Evolutionary conservation across 30 jellyfish, hydroid and myxozoan genomes (phyloP), one percentile per base, ranked within the genome.

Genomic region (Cassiopea xamachana): DNA sequence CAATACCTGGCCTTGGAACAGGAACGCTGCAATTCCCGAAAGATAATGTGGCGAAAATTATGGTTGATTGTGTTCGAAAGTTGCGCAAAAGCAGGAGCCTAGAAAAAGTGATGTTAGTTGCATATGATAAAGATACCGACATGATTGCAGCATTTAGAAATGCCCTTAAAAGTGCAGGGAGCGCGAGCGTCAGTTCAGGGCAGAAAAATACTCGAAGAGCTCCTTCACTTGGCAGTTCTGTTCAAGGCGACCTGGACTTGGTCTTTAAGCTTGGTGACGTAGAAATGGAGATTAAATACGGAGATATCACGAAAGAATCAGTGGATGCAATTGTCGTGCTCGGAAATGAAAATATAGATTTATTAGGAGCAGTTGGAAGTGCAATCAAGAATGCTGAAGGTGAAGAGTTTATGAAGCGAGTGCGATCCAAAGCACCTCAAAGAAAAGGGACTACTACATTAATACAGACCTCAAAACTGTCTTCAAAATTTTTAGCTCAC

Each of bases 1-100:
- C 93, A 2, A 73, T 85, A 1, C 93, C 93, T n/a, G 93, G 87
- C 19, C 87, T 85, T 14, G 93, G 93, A 39, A 85, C 93, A 1
- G 93, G 93, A n/a, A 73, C 58, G 8, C 48, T 85, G 82, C 49
- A 60, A 48, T 85, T 85, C 61, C 93, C 93, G 6, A 58, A 86
- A 60, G 87, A 85, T 81, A 85, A 15, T 27, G 93, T 85, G n/a
- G 93, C 93, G 7, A 45, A 46, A 60, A 85, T 73, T 15, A 45
- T 85, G 87, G 69, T 73, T 55, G 47, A 60, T 6, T 75, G 87
- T 60, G 87, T 62, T 7, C 50, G 46, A 15, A 64, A 10, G 55
- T 85, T 85, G 46, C 14, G 87, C 60, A 9, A 43, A 44, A 43
- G 43, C 43, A 39, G 46, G 55, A 45, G 46, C 19, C 1, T 75